Percentiles rank a stretch among this genome's conserved stretches.
phyloP scores from a whole-genome alignment of 2,113 vertebrate species.

The Pollachius pollachius region DNA sequence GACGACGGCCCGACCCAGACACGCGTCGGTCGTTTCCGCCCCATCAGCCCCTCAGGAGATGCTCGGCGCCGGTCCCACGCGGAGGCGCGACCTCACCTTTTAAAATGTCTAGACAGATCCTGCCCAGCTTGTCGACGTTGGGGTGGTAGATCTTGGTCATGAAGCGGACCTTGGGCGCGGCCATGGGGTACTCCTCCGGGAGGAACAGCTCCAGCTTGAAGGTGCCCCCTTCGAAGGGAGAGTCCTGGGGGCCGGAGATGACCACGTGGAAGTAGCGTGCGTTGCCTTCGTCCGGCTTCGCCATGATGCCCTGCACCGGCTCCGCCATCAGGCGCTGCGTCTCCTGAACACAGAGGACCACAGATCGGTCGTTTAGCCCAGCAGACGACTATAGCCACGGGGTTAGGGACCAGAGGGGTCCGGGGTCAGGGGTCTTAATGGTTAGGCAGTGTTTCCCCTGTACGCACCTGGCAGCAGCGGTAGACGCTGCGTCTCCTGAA shows the following conservation, averaged over 20 bases:
- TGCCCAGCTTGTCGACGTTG: slow-evolving; percentile 99
- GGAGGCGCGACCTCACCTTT: slow-evolving; percentile 82
- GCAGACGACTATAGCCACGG: background rate
- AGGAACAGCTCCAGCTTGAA: slow-evolving; percentile 99
- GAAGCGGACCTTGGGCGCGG: slow-evolving; percentile 99
- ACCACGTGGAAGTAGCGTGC: slow-evolving; percentile 99
- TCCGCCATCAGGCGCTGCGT: slow-evolving; percentile 98
- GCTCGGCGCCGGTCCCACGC: no score
- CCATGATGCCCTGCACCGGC: slow-evolving; percentile 97
- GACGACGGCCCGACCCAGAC: no score
- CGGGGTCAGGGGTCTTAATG: no score
- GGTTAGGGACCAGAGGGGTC: no score
- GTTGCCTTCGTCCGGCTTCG: slow-evolving; percentile 95
- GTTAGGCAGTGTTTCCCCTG: no score
- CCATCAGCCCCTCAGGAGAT: no score
- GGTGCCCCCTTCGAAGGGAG: slow-evolving; percentile 98
- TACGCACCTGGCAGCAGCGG: no score
- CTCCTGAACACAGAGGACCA: slow-evolving; percentile 76
- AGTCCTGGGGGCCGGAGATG: slow-evolving; percentile 98
- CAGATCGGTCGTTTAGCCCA: background rate
- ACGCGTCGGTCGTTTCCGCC: no score
- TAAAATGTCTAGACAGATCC: slow-evolving; percentile 99
- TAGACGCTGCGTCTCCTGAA: slow-evolving; percentile 97
- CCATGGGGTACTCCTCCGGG: slow-evolving; percentile 99
- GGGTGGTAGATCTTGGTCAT: slow-evolving; percentile 99